These are phyloP conservation scores for Ormia ochracea DNA, from an alignment of 2,888 invertebrate species.

Conservation along the genomic window DNA sequence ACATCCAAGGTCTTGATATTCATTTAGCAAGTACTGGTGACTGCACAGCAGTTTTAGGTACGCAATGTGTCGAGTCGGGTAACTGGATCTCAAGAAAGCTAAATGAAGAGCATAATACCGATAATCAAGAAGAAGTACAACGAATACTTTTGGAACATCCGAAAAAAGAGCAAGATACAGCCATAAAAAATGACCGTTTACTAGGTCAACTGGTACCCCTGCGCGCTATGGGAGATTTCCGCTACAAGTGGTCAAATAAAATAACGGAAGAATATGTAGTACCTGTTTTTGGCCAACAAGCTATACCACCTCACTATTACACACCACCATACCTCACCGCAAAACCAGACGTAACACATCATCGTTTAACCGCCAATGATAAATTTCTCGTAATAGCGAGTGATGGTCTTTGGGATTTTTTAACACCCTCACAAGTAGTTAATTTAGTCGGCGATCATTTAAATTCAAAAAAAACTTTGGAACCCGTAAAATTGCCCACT, in stretches of 20 bases:
- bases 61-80: constrained; percentile 81
- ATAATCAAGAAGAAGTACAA: constrained; percentile 90
- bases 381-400: constrained; percentile 93
- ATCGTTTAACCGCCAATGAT: constrained; percentile 86
- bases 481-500: constrained; percentile 84
- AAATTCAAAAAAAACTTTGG: constrained; percentile 91
- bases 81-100: constrained; percentile 88
- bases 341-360: constrained; percentile 89
- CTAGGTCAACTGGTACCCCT: constrained; percentile 96
- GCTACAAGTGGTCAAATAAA: constrained; percentile 90
- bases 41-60: constrained; percentile 91
- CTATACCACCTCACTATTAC: constrained; percentile 88
- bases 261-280: constrained; percentile 83
- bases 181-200: constrained; percentile 90
- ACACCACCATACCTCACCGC: constrained; percentile 97
- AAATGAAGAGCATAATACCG: constrained; percentile 91
- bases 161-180: constrained; percentile 85
- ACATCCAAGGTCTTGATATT: constrained; percentile 90
- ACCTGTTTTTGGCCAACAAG: constrained; percentile 83
- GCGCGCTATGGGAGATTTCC: constrained; percentile 94
- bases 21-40: constrained; percentile 96
- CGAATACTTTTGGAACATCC: constrained; percentile 93
- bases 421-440: constrained; percentile 86
- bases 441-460: constrained; percentile 95
- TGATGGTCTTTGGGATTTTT: constrained; percentile 97